A percentile compares a stretch with the other conserved stretches of the same genome.
phyloP scores from a whole-genome alignment of 2,113 vertebrate species.

The Grammomys dolichurus region DNA sequence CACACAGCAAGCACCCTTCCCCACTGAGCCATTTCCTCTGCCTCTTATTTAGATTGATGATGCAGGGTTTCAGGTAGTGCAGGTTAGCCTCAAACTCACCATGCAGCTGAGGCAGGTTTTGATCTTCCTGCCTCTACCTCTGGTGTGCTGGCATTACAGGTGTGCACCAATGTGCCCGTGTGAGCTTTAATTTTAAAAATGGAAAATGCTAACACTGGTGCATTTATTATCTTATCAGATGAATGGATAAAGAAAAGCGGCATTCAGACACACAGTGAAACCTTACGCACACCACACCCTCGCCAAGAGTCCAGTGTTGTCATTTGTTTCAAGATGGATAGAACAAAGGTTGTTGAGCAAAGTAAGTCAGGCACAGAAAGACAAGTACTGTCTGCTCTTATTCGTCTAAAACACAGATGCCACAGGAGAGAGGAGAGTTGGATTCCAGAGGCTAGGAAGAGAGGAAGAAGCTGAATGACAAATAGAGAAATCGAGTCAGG shows the following conservation, averaged over 20 bases:
- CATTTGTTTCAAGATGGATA: neutral
- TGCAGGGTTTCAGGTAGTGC: neutral
- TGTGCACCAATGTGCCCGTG: no score
- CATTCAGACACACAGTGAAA: neutral
- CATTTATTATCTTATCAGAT: neutral
- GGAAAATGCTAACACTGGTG: neutral
- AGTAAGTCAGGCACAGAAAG: neutral
- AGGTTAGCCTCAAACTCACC: neutral
- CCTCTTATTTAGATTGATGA: neutral
- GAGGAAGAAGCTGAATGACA: neutral
- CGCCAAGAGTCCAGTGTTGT: neutral
- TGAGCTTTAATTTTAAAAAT: neutral
- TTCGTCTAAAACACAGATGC: neutral
- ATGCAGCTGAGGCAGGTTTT: neutral
- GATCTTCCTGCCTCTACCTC: neutral
- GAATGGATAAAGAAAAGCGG: neutral
- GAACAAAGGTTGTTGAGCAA: neutral
- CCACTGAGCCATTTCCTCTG: neutral
- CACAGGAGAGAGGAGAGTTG: neutral
- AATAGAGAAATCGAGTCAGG: neutral
- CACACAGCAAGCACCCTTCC: neutral
- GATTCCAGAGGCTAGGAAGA: no score
- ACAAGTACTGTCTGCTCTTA: neutral
- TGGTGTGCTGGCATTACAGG: neutral
- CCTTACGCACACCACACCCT: no score